Percentiles rank a stretch among this genome's conserved stretches.
Conservation (phyloP, 2,113 vertebrate genomes). For the Indicator maculatus region DNA sequence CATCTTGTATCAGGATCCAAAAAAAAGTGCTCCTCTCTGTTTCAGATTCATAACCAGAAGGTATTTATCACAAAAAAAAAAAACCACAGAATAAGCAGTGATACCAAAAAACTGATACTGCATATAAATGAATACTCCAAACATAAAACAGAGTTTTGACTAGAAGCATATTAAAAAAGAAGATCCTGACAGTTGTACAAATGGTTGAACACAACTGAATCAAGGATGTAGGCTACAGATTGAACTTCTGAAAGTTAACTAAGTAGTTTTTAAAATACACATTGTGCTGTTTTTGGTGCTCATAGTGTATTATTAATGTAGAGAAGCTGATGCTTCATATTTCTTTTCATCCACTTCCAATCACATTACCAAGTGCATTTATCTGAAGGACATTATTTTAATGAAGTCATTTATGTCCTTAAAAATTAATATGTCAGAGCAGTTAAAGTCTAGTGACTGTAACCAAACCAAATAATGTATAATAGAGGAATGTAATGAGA, state of each 20-base stretch:
- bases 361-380: constrained; percentile 31
- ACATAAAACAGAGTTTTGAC: not conserved
- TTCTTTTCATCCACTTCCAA: constrained; percentile 45
- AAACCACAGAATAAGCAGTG: not conserved
- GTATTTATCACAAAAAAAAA: not conserved
- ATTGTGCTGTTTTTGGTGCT: not conserved
- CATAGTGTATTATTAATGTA: not conserved
- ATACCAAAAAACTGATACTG: not conserved
- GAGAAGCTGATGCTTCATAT: constrained; percentile 1
- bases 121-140: not conserved
- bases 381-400: constrained; percentile 72
- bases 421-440: constrained; percentile 69
- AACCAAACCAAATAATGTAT: constrained; percentile 72
- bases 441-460: constrained; percentile 69
- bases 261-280: not conserved
- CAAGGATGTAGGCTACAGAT: not conserved
- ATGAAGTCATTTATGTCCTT: constrained; percentile 72
- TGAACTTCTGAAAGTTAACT: not conserved
- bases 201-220: not conserved
- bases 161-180: not conserved
- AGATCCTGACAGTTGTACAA: not conserved
- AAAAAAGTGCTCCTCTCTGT: not conserved
- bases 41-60: not conserved
- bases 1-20: not conserved
- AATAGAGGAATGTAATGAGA: constrained; percentile 58